These are phyloP conservation scores for Cepphus grylle DNA, from an alignment of 2,113 vertebrate species.

Conservation along the genomic window DNA sequence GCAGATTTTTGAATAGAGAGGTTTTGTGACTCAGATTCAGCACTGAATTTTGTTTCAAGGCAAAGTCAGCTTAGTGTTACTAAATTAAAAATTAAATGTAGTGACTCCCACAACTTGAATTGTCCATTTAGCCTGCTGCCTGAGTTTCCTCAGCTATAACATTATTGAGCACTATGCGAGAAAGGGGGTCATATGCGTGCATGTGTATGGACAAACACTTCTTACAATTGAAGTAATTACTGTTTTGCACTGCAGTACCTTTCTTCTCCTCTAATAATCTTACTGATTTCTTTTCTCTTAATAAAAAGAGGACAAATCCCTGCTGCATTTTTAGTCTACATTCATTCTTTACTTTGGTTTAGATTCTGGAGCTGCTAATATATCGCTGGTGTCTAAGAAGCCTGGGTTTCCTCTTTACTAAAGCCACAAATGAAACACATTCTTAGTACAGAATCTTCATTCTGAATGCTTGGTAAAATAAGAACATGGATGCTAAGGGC, in stretches of 20 bases:
- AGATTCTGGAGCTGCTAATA: neutral
- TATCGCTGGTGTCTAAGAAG: neutral
- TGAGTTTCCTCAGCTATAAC: slow-evolving; percentile 35
- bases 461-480: neutral
- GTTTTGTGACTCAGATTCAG: slow-evolving; percentile 27
- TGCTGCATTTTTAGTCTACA: neutral
- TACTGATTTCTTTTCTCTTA: neutral
- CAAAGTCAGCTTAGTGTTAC: slow-evolving; percentile 15
- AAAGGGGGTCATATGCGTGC: neutral
- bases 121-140: slow-evolving; percentile 39
- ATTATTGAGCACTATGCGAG: neutral
- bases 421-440: neutral
- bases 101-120: slow-evolving; percentile 54
- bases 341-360: neutral
- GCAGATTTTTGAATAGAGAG: neutral
- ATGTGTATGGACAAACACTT: slow-evolving; percentile 11
- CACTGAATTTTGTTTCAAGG: slow-evolving; percentile 6
- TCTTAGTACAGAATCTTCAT: neutral
- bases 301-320: slow-evolving; percentile 4
- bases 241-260: slow-evolving; percentile 20
- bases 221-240: slow-evolving; percentile 33
- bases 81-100: slow-evolving; percentile 53
- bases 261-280: neutral
- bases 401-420: neutral
- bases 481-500: neutral